A percentile compares a stretch with the other conserved stretches of the same genome.
phyloP scores from a whole-genome alignment of 2,113 vertebrate genomes.

The Nerophis lumbriciformis region DNA sequence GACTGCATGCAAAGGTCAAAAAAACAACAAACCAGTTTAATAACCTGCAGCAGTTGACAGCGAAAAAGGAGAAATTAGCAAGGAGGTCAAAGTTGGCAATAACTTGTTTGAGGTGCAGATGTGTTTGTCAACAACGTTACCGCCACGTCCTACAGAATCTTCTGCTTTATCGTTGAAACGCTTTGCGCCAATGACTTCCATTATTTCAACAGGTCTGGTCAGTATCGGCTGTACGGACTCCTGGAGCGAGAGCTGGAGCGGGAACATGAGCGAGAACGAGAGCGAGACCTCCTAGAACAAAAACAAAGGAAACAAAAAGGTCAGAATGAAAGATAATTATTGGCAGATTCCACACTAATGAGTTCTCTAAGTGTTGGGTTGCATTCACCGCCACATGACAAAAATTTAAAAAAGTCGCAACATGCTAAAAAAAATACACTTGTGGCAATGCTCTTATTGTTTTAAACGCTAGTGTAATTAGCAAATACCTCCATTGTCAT shows the following conservation, averaged over 20 bases:
- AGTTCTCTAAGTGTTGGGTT: neutral
- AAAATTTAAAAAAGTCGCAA: neutral
- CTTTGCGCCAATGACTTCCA: neutral
- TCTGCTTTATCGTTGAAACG: neutral
- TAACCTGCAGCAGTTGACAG: conserved; percentile 6
- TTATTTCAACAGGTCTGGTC: conserved; percentile 14
- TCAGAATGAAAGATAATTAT: neutral
- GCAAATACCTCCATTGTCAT: neutral
- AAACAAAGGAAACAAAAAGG: neutral
- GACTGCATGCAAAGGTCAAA: conserved; percentile 32
- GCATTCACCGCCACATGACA: neutral
- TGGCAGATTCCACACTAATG: neutral
- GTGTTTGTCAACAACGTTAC: conserved; percentile 4
- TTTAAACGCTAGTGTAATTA: neutral
- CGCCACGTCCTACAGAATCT: neutral
- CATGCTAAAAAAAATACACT: neutral
- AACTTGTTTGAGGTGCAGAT: conserved; percentile 8
- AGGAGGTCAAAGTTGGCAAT: neutral
- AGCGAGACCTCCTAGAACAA: neutral
- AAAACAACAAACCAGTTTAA: conserved; percentile 20
- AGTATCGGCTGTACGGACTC: conserved; percentile 71
- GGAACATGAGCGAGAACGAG: neutral
- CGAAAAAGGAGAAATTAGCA: conserved; percentile 7
- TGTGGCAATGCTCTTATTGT: too few species aligned
- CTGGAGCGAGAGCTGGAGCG: conserved; percentile 64